A percentile compares a stretch with the other conserved stretches of the same genome.
Evolutionary conservation across 2,113 vertebrate species (phyloP).

Genomic region (Poeciliopsis prolifica): DNA sequence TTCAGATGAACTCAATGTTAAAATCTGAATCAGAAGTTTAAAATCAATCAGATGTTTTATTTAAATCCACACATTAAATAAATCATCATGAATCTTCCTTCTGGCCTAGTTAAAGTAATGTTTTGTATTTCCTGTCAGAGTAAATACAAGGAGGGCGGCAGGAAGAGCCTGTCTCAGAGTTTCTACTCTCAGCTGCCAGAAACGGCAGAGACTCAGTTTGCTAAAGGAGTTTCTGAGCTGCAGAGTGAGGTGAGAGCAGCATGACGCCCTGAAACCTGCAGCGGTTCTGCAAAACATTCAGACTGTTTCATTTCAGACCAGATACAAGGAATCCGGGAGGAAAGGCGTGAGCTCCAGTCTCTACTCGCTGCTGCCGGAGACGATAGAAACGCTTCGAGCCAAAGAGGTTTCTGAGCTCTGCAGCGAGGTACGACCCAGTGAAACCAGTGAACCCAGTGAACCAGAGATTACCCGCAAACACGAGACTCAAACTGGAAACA

Average conservation of each 20-base stretch:
- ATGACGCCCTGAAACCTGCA: not conserved
- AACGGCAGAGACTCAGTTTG: conserved; percentile 88
- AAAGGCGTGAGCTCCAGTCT: conserved; percentile 78
- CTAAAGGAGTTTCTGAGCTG: conserved; percentile 82
- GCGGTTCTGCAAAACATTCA: not conserved
- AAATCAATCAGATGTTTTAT: not conserved
- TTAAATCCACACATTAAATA: not conserved
- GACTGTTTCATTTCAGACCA: conserved; percentile 29
- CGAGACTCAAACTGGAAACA: too few species aligned
- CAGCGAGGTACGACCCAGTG: conserved; percentile 59
- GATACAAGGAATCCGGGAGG: conserved; percentile 85
- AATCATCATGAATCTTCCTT: not conserved
- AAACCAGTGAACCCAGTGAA: too few species aligned
- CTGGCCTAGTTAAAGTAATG: not conserved
- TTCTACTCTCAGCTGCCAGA: conserved; percentile 90
- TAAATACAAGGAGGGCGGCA: conserved; percentile 87
- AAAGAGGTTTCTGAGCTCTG: conserved; percentile 73
- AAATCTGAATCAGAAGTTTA: too few species aligned
- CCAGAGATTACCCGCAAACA: too few species aligned
- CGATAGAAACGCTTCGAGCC: conserved; percentile 88
- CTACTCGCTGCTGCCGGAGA: conserved; percentile 90
- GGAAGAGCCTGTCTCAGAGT: conserved; percentile 81
- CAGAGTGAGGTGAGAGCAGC: conserved; percentile 87
- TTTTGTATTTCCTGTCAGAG: conserved; percentile 65
- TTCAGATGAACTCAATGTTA: not conserved